Evolutionary conservation across 2,113 vertebrate species (phyloP).

Genomic region (Edolisoma coerulescens): DNA sequence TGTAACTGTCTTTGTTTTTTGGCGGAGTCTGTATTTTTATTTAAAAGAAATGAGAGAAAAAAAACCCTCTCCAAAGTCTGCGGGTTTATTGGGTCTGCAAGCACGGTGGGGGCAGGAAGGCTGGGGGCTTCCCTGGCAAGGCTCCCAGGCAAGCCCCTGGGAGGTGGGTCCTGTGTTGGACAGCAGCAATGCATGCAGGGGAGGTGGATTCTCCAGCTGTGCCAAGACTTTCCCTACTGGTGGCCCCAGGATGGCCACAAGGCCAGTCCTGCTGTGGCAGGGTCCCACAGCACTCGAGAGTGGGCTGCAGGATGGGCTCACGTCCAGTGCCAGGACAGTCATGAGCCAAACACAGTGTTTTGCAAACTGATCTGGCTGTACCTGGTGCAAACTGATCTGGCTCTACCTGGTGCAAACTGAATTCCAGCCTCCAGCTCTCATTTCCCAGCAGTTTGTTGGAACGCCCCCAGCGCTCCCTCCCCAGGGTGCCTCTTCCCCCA

Average conservation of each 20-base stretch:
- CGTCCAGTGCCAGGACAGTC: rapidly evolving
- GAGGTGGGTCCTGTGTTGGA: background rate
- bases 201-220: background rate
- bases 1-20: background rate
- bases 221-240: background rate
- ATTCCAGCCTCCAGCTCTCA: background rate
- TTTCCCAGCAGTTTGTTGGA: background rate
- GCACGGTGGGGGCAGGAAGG: rapidly evolving
- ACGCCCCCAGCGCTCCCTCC: background rate
- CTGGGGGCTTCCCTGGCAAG: background rate
- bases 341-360: background rate
- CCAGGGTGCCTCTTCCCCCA: rapidly evolving
- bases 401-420: background rate
- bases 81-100: rapidly evolving
- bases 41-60: background rate
- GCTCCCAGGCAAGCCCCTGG: background rate
- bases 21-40: background rate
- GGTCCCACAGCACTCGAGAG: rapidly evolving
- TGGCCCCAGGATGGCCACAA: background rate
- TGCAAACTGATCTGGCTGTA: background rate
- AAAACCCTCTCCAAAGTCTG: rapidly evolving
- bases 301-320: rapidly evolving
- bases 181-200: background rate
- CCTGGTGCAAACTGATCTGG: background rate
- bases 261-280: background rate